These are phyloP conservation scores for Isichthys henryi DNA, from an alignment of 2,113 vertebrate genomes.

Conservation along the genomic window DNA sequence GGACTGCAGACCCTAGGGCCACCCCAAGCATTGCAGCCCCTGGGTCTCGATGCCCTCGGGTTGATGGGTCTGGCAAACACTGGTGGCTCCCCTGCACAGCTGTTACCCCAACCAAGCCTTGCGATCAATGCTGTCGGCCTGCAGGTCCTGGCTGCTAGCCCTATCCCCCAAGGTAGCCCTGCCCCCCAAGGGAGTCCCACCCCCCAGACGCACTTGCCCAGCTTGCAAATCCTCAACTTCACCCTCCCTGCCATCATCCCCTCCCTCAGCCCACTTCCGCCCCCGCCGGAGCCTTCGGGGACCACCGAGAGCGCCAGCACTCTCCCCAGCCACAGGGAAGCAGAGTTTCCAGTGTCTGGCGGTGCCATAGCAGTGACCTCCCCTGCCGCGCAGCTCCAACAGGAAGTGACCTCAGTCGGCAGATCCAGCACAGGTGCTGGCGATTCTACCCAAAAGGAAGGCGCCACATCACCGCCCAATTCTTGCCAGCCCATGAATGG, in stretches of 20 bases:
- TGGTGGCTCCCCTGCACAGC: conserved; percentile 58
- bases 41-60: conserved; percentile 76
- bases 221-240: conserved; percentile 89
- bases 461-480: conserved; percentile 28
- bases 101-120: conserved; percentile 68
- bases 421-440: conserved; percentile 9
- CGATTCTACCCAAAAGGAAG: conserved; percentile 1
- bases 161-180: conserved; percentile 61
- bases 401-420: neutral
- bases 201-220: conserved; percentile 67
- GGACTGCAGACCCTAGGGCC: conserved; percentile 65
- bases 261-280: conserved; percentile 67
- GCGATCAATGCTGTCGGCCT: conserved; percentile 80
- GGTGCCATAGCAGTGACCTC: conserved; percentile 14
- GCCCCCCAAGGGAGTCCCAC: conserved; percentile 59
- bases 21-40: conserved; percentile 59
- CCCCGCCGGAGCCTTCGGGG: conserved; percentile 40
- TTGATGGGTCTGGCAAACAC: conserved; percentile 76
- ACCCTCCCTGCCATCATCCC: conserved; percentile 81
- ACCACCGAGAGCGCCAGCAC: conserved; percentile 35
- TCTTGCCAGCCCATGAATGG: conserved; percentile 28
- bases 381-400: neutral
- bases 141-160: conserved; percentile 73
- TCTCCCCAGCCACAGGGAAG: conserved; percentile 29
- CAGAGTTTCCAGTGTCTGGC: neutral